Percentiles rank a stretch among this genome's conserved stretches.
Evolutionary conservation across 2,888 invertebrate species (phyloP).

Genomic region (Drosophila quinaria): DNA sequence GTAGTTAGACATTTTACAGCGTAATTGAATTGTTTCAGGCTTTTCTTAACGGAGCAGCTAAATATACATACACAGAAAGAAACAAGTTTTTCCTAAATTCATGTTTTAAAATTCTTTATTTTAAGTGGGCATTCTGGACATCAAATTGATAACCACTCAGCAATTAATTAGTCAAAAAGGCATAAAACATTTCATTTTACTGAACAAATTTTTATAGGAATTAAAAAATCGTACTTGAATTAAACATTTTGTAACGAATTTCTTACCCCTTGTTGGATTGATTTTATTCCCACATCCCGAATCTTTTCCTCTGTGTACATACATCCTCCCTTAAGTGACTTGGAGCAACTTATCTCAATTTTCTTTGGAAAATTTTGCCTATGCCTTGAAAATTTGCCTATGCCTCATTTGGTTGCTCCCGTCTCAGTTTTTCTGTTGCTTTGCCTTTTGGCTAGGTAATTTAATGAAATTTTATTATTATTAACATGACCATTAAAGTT

Average conservation of each 20-base stretch:
- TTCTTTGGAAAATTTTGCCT: conserved; percentile 18
- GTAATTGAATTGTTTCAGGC: conserved; percentile 81
- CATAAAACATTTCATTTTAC: no score
- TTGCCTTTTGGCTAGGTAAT: conserved; percentile 48
- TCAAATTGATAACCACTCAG: no score
- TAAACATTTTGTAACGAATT: no score
- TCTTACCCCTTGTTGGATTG: no score
- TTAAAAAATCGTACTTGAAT: no score
- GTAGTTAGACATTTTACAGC: conserved; percentile 63
- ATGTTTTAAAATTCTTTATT: no score
- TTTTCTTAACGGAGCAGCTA: conserved; percentile 25
- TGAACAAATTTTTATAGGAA: no score
- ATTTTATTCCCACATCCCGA: no score
- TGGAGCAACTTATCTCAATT: conserved; percentile 70
- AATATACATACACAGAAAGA: neutral
- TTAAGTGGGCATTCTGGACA: no score
- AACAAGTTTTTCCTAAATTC: no score
- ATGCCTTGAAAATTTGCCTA: conserved; percentile 59
- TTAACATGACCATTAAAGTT: conserved; percentile 83
- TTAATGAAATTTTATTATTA: conserved; percentile 84
- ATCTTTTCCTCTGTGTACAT: no score
- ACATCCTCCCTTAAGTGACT: conserved; percentile 17
- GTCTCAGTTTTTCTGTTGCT: conserved; percentile 3
- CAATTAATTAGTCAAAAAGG: no score
- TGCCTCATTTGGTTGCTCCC: conserved; percentile 44